Percentiles rank a stretch among this genome's conserved stretches.
phyloP scores from a whole-genome alignment of 2,888 invertebrate genomes.

The Ochlodes sylvanus region DNA sequence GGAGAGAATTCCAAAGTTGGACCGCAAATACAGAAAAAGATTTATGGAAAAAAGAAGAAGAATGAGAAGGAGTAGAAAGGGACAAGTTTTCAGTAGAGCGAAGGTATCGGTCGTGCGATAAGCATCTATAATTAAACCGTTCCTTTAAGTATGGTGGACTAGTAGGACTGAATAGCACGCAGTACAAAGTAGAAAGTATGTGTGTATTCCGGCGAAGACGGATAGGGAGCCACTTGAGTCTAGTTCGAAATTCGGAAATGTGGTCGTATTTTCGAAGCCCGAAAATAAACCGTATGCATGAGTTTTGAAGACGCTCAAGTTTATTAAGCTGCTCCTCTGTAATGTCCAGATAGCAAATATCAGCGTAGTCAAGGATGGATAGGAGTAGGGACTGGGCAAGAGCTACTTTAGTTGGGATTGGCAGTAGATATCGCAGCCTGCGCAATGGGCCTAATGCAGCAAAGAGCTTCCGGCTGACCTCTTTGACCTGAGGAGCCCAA shows the following conservation, averaged over 20 bases:
- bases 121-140: neutral
- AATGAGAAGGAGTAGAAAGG: neutral
- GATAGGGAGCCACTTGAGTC: constrained; percentile 2
- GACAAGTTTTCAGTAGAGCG: neutral
- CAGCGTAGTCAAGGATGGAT: neutral
- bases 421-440: neutral
- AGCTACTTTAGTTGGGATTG: neutral
- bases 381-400: neutral
- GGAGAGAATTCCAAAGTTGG: neutral
- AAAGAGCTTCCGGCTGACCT: constrained; percentile 13
- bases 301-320: neutral
- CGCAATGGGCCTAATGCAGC: neutral
- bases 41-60: neutral
- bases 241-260: neutral
- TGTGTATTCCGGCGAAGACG: neutral
- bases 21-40: neutral
- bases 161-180: neutral
- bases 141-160: neutral
- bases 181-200: neutral
- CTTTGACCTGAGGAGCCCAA: neutral
- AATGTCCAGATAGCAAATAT: neutral
- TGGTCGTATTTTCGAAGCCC: neutral
- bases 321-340: neutral
- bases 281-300: neutral
- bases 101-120: neutral